Evolutionary conservation across 1,140 invertebrate species (phyloP).

Genomic region (Pseudomyrmex pallidus): DNA sequence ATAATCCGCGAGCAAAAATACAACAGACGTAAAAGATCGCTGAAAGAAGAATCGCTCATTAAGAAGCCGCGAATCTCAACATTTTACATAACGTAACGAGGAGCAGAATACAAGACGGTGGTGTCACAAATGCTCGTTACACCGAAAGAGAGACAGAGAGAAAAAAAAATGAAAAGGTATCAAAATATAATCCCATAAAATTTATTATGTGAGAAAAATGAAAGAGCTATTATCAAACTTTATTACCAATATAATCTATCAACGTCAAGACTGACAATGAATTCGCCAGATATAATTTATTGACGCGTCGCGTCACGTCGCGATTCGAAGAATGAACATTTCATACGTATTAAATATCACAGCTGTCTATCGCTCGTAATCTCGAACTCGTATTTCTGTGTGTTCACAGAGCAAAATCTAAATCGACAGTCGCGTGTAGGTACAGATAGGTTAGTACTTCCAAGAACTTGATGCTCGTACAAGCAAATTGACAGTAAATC

Average conservation of each 20-base stretch:
- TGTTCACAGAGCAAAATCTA: slow-evolving; percentile 40
- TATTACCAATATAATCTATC: background rate
- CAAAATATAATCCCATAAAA: background rate
- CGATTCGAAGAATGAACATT: background rate
- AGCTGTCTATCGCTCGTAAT: slow-evolving; percentile 1
- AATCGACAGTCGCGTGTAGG: slow-evolving; percentile 44
- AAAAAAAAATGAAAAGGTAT: background rate
- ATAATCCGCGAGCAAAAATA: slow-evolving; percentile 16
- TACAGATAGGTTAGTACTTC: slow-evolving; percentile 61
- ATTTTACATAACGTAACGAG: slow-evolving; percentile 45
- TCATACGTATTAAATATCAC: slow-evolving; percentile 2
- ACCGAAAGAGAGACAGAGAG: slow-evolving; percentile 3
- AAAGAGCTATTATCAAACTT: background rate
- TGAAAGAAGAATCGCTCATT: slow-evolving; percentile 32
- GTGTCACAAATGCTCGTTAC: slow-evolving; percentile 44
- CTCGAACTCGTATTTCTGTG: background rate
- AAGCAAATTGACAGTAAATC: slow-evolving; percentile 71
- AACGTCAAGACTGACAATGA: background rate
- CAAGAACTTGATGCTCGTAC: slow-evolving; percentile 39
- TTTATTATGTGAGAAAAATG: background rate
- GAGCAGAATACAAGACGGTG: slow-evolving; percentile 37
- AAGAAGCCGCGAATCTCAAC: slow-evolving; percentile 31
- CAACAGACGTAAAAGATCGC: background rate
- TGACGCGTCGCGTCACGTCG: slow-evolving; percentile 2
- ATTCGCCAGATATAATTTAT: background rate